These are phyloP conservation scores for Macrotis lagotis DNA, from an alignment of 2,113 vertebrate genomes.

Conservation along the genomic window DNA sequence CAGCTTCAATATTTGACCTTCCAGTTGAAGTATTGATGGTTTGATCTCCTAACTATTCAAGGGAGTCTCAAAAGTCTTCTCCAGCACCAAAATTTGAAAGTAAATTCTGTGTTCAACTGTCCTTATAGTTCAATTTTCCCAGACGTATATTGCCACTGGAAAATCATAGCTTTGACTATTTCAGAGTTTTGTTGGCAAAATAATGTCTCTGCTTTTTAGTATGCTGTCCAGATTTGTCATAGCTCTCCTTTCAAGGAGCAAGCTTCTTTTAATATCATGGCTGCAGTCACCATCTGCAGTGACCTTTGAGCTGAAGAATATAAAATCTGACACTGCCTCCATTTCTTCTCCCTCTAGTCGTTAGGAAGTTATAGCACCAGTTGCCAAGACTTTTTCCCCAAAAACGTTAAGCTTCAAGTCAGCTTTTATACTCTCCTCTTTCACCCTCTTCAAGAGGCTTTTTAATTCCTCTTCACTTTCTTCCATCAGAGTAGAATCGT, in stretches of 20 bases:
- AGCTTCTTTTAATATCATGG: background rate
- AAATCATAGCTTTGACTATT: background rate
- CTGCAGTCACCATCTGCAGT: background rate
- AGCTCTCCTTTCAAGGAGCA: background rate
- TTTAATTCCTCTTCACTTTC: background rate
- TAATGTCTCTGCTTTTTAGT: background rate
- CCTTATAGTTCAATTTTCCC: background rate
- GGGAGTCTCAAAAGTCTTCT: background rate
- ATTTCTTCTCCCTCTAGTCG: background rate
- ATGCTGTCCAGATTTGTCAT: background rate
- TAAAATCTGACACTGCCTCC: background rate
- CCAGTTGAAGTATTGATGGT: no score
- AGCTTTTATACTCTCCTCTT: background rate
- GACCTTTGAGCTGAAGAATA: background rate
- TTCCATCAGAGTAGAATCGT: background rate
- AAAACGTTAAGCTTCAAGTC: background rate
- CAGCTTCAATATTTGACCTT: background rate
- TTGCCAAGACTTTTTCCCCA: no score
- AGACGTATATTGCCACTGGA: background rate
- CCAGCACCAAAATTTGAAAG: background rate
- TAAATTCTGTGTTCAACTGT: background rate
- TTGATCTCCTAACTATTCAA: background rate
- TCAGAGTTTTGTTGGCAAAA: background rate
- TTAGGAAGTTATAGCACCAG: background rate
- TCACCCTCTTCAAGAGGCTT: background rate